Conservation (phyloP, 2,113 vertebrate genomes). For the Panthera uncia region DNA sequence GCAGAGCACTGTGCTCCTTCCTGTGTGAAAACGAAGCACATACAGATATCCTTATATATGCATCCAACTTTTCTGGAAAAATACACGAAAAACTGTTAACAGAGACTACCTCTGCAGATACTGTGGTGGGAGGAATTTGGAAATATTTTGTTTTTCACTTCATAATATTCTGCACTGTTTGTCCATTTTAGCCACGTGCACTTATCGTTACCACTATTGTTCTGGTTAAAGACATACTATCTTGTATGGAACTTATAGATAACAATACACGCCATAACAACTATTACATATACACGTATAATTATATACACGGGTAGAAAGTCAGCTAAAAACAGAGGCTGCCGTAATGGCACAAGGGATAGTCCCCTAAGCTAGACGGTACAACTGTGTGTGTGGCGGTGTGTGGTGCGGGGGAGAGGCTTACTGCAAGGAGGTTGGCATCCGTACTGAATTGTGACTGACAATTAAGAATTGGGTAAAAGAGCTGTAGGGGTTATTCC, state of each 20-base stretch:
- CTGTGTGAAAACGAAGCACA: slow-evolving; percentile 8
- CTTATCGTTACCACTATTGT: not conserved
- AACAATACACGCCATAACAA: not conserved
- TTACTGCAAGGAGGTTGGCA: not conserved
- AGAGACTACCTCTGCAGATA: not conserved
- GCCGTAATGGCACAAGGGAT: not conserved
- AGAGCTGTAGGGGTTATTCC: not conserved
- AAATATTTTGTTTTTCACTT: slow-evolving; percentile 18
- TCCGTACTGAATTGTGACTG: not conserved
- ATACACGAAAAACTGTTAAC: not conserved
- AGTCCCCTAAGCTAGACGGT: not conserved
- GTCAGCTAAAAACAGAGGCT: not conserved
- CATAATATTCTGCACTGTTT: not conserved
- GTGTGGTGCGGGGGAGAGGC: no score
- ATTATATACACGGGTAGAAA: slow-evolving; percentile 13
- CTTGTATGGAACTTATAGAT: not conserved
- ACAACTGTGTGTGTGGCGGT: not conserved
- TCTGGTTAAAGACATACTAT: slow-evolving; percentile 32
- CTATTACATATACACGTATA: not conserved
- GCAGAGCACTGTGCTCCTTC: not conserved
- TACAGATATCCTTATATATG: not conserved
- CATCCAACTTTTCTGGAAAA: slow-evolving; percentile 19
- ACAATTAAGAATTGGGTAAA: slow-evolving; percentile 29
- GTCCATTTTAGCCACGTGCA: not conserved
- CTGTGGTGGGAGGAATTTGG: not conserved